phyloP scores from a whole-genome alignment of 2,113 vertebrate species.

The Amphiprion percula region DNA sequence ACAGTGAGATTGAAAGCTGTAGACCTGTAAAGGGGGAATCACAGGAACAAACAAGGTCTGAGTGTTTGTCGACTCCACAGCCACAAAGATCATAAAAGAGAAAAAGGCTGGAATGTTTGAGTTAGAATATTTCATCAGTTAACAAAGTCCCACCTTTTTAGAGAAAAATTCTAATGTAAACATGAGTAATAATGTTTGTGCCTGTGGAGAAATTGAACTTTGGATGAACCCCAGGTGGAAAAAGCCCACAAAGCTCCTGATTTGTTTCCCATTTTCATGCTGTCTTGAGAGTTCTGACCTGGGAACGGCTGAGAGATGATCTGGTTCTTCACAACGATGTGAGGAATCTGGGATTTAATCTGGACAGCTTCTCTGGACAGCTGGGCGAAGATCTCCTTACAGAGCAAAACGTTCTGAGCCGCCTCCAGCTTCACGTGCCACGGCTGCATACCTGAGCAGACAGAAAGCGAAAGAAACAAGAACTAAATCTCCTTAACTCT shows the following conservation, averaged over 20 bases:
- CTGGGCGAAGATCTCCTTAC: slow-evolving; percentile 99
- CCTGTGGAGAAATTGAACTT: neutral
- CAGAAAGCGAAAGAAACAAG: neutral
- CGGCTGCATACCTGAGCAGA: slow-evolving; percentile 87
- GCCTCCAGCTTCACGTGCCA: slow-evolving; percentile 97
- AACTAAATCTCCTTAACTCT: too few relatives aligned
- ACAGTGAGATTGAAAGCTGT: slow-evolving; percentile 96
- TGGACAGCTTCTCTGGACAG: slow-evolving; percentile 97
- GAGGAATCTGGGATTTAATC: slow-evolving; percentile 98
- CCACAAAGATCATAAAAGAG: neutral
- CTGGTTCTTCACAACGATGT: slow-evolving; percentile 99
- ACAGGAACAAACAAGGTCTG: neutral
- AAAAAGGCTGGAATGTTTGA: neutral
- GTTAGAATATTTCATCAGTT: too few relatives aligned
- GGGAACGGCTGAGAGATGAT: slow-evolving; percentile 98
- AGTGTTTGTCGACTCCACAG: neutral
- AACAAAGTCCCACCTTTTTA: neutral
- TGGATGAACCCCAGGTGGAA: neutral
- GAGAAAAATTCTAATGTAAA: neutral
- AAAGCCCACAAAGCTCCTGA: too few relatives aligned
- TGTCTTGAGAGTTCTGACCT: slow-evolving; percentile 81
- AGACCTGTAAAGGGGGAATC: slow-evolving; percentile 81
- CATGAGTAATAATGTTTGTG: neutral
- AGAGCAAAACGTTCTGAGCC: slow-evolving; percentile 96
- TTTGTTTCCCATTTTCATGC: neutral